Base-by-base conservation (phyloP, 2,888 invertebrate genomes). In the Eurois occulta region DNA sequence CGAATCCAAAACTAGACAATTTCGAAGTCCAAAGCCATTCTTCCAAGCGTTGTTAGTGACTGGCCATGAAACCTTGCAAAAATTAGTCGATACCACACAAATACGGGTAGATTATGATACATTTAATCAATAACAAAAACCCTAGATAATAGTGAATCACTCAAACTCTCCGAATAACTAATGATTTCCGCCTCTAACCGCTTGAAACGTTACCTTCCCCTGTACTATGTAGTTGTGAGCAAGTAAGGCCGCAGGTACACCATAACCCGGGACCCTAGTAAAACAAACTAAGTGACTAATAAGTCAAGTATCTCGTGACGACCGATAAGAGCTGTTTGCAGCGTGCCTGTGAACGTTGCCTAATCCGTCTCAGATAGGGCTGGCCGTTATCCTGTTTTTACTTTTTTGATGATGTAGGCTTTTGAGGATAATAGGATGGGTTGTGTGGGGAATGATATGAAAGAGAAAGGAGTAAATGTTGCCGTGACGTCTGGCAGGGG, bases 311-410 rank as follows among this genome's bases (percentile, higher is more conserved):
- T 86, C 67, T 78, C 68, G 32, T 80, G 73, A 83, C 86, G 84
- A 87, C 87, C 84, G 90, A 89, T 89, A 90, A 90, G 85, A 83
- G 81, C 74, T 88, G 87, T 90, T 89, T 83, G 86, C 85, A 66
- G 73, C 75, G 78, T 67, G 67, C 84, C 84, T 78, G 83, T 83
- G 87, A 86, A 81, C 87, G 81, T 78, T 71, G 86, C 89, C 88
- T 91, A 89, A 91, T 88, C 88, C 84, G 62, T 81, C 76, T 79
- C n/a, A 21, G 24, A 16, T 77, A 88, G 89, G 87, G 89, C 28
- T 89, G 83, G 7, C 71, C 10, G 64, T 66, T 35, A 35, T 41
- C 35, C 28, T 7, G 46, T 46, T 46, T 65, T 46, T 28, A 43
- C 28, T 60, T 28, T 55, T 24, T 55, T 1, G 55, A 55, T 55